phyloP scores from a whole-genome alignment of 2,113 vertebrate genomes.

The Cottus gobio region DNA sequence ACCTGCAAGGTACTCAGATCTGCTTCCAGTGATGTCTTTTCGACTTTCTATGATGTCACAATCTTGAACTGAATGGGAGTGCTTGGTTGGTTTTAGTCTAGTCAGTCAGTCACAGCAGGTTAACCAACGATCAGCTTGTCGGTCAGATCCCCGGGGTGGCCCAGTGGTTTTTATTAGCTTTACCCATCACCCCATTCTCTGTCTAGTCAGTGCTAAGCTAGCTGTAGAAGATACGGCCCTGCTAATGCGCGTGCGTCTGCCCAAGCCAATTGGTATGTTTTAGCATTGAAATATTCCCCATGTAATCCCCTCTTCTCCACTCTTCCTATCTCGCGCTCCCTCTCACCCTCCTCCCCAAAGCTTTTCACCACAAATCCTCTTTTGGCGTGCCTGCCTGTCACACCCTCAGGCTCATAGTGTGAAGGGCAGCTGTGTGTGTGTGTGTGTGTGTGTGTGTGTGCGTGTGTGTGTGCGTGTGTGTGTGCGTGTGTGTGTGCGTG shows the following conservation, averaged over 20 bases:
- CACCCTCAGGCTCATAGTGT: constrained; percentile 75
- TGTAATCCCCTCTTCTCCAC: constrained; percentile 80
- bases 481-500: constrained; percentile 22
- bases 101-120: constrained; percentile 56
- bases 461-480: constrained; percentile 9
- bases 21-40: background rate
- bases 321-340: constrained; percentile 71
- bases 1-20: background rate
- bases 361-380: constrained; percentile 81
- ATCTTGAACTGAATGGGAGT: constrained; percentile 3
- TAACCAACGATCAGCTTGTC: constrained; percentile 58
- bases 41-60: background rate
- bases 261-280: constrained; percentile 72
- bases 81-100: constrained; percentile 39
- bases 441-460: constrained; percentile 23
- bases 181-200: constrained; percentile 58
- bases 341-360: constrained; percentile 70
- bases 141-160: constrained; percentile 40
- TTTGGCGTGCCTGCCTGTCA: constrained; percentile 76
- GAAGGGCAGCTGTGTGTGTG: constrained; percentile 72
- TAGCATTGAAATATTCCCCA: constrained; percentile 78
- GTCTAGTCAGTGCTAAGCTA: constrained; percentile 50
- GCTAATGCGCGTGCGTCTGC: constrained; percentile 12
- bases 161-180: constrained; percentile 43
- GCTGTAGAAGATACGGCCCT: constrained; percentile 45